phyloP scores from a whole-genome alignment of 1,140 invertebrate species.

The Marisa cornuarietis region DNA sequence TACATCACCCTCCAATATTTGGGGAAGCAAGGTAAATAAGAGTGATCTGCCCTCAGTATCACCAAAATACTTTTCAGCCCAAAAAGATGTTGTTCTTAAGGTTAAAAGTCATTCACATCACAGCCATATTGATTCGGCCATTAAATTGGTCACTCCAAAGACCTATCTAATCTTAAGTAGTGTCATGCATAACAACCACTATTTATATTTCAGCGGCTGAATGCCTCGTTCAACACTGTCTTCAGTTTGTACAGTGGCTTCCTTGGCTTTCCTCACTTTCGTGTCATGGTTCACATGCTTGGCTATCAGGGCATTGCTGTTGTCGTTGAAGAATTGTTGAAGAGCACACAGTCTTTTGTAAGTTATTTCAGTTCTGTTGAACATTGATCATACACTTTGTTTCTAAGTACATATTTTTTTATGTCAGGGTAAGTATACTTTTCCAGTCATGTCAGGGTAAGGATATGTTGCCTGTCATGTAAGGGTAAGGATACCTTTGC shows the following conservation, averaged over 20 bases:
- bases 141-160: not conserved
- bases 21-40: constrained; percentile 84
- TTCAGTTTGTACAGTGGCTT: constrained; percentile 89
- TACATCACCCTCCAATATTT: constrained; percentile 92
- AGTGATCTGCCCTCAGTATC: not conserved
- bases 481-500: not conserved
- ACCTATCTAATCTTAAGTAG: not conserved
- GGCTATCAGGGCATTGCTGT: constrained; percentile 99
- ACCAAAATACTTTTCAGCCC: not conserved
- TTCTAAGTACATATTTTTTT: too few relatives aligned
- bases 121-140: not conserved
- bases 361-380: constrained; percentile 28
- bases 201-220: constrained; percentile 71
- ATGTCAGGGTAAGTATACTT: not conserved
- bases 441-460: not conserved
- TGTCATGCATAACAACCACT: not conserved
- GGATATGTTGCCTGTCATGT: not conserved
- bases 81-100: not conserved
- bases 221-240: constrained; percentile 91
- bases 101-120: not conserved
- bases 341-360: constrained; percentile 87
- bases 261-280: constrained; percentile 91
- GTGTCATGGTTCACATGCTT: constrained; percentile 90
- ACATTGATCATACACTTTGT: not conserved
- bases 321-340: constrained; percentile 95